Base-by-base conservation (phyloP, 1,140 invertebrate species). In the Drosophila bipectinata region DNA sequence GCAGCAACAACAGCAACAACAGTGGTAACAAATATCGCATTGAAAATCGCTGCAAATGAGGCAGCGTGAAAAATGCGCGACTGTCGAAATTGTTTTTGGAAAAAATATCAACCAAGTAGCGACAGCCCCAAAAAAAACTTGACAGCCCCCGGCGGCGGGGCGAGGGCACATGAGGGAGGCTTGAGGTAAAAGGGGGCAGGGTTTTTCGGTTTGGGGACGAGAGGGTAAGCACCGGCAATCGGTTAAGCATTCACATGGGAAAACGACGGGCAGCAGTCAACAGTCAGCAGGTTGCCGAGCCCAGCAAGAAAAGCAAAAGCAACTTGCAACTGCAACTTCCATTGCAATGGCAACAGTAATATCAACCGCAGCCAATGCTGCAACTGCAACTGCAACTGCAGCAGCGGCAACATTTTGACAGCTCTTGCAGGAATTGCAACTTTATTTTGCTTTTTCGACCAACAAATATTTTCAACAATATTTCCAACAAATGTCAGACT, bases 381-480 rank as follows among this genome's bases (percentile, higher is more conserved):
- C 68, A 55, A 67, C 68, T 57, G 60, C 61, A 45, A 57, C 64
- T 62, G 74, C 45, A 30, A 55, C 68, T 59, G 67, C 75, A 59
- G 61, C 81, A 60, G 75, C 81, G 57, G 72, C 83, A 79, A 79
- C 83, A 89, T 88, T 87, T 87, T 87, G 72, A 76, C 73, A 77
- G 73, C 72, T 76, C 73, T 76, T 58, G 79, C 47, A 56, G 82
- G 74, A 88, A 88, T 76, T 88, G 82, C 83, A 85, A 85, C 82
- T 88, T 88, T 88, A 88, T 85, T 85, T 79, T 71, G 60, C 51
- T 67, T 61, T 76, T 57, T 64, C 72, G 60, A 51, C 68, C 67
- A 60, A 58, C 60, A 73, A 45, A 44, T 37, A 59, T 47, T 72
- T 67, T 30, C 66, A 37, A 47, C 54, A 61, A 75, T 76, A 63